Evolutionary conservation across 2,797 vertebrate species (phyloP).

Genomic region (Mallotus villosus): DNA sequence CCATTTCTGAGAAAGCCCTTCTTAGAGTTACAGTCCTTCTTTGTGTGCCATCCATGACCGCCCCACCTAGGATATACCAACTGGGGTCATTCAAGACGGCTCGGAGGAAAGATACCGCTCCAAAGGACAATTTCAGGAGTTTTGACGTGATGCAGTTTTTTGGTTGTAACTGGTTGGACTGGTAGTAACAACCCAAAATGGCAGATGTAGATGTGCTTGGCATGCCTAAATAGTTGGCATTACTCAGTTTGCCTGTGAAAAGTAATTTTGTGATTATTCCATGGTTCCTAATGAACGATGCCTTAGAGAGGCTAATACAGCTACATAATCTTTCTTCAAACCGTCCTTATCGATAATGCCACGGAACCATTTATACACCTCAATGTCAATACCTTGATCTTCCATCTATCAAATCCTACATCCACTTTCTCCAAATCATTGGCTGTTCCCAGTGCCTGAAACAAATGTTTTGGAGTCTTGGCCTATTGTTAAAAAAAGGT

Average conservation of each 20-base stretch:
- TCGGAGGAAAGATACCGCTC: constrained; percentile 2
- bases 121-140: neutral
- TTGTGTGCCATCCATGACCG: constrained; percentile 13
- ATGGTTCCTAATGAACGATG: constrained; percentile 45
- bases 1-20: constrained; percentile 71
- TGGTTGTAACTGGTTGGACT: neutral
- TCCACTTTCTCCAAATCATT: too few relatives aligned
- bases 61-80: neutral
- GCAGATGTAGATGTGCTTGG: neutral
- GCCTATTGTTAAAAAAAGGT: too few relatives aligned
- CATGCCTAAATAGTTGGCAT: too few relatives aligned
- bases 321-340: constrained; percentile 16
- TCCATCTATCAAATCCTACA: neutral
- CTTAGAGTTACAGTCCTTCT: constrained; percentile 18
- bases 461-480: too few relatives aligned
- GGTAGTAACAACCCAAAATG: neutral
- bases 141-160: neutral
- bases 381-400: constrained; percentile 27
- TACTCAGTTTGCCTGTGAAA: neutral
- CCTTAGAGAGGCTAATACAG: constrained; percentile 20
- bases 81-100: constrained; percentile 16
- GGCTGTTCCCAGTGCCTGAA: too few relatives aligned
- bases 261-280: constrained; percentile 41
- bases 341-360: constrained; percentile 41
- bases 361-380: constrained; percentile 42